Conservation (phyloP, 1,140 invertebrate species). For the Cydia fagiglandana region DNA sequence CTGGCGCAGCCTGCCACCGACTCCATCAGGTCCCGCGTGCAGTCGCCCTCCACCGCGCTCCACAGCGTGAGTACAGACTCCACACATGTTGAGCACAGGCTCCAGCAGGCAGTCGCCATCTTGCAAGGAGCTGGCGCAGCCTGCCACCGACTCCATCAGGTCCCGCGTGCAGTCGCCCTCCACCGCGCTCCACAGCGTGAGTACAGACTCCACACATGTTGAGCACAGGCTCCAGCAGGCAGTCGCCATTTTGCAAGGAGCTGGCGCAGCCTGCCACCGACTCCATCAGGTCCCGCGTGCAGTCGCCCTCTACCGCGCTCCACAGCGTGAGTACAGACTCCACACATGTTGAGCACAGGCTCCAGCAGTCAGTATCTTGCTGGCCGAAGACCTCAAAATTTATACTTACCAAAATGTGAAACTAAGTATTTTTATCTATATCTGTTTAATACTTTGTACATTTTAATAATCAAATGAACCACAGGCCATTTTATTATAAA, state of each 20-base stretch:
- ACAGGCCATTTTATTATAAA: background rate
- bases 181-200: slow-evolving; percentile 66
- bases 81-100: background rate
- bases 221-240: no score
- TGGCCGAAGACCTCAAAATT: no score
- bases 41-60: slow-evolving; percentile 67
- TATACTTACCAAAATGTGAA: no score
- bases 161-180: slow-evolving; percentile 70
- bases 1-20: slow-evolving; percentile 63
- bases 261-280: slow-evolving; percentile 63
- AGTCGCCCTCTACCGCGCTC: slow-evolving; percentile 65
- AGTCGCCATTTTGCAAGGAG: slow-evolving; percentile 72
- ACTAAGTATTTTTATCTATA: no score
- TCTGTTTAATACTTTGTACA: no score
- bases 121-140: slow-evolving; percentile 61
- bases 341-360: background rate
- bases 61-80: slow-evolving; percentile 53
- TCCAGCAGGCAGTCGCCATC: slow-evolving; percentile 61
- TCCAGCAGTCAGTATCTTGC: no score
- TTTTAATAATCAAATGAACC: no score
- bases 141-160: slow-evolving; percentile 68
- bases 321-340: slow-evolving; percentile 52
- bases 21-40: slow-evolving; percentile 70
- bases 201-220: slow-evolving; percentile 35
- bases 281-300: slow-evolving; percentile 70